Evolutionary conservation across 2,888 invertebrate genomes (phyloP).

Genomic region (Hemaris fuciformis): DNA sequence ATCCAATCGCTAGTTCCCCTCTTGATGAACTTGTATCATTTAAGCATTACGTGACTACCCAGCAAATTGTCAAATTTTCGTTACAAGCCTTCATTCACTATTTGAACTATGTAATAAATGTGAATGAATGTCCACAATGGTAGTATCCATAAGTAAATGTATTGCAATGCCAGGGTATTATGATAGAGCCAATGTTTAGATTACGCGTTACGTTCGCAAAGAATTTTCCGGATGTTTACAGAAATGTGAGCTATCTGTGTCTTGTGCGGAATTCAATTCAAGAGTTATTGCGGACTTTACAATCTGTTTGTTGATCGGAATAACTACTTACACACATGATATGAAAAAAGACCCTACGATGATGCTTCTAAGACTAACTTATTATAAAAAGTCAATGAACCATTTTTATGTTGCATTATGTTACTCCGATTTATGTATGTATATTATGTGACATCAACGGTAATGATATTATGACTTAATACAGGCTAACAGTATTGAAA

Average conservation of each 20-base stretch:
- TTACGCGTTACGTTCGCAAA: not conserved
- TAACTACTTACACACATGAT: too few relatives aligned
- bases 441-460: not conserved
- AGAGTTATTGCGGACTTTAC: not conserved
- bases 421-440: slow-evolving; percentile 2
- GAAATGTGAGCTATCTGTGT: not conserved
- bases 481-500: slow-evolving; percentile 2
- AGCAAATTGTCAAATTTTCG: too few relatives aligned
- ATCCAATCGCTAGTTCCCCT: too few relatives aligned
- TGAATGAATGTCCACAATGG: not conserved
- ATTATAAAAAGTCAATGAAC: not conserved
- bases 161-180: not conserved
- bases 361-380: too few relatives aligned
- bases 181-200: too few relatives aligned
- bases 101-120: too few relatives aligned
- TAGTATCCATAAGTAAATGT: too few relatives aligned
- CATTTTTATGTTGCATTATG: not conserved
- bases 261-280: not conserved
- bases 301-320: not conserved
- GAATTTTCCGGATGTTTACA: not conserved
- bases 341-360: too few relatives aligned
- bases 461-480: not conserved
- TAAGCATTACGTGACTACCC: too few relatives aligned
- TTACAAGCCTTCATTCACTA: too few relatives aligned
- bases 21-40: too few relatives aligned